Percentiles rank a stretch among this genome's conserved stretches.
Conservation (phyloP, 1,140 invertebrate genomes). For the Drosophila bocqueti region DNA sequence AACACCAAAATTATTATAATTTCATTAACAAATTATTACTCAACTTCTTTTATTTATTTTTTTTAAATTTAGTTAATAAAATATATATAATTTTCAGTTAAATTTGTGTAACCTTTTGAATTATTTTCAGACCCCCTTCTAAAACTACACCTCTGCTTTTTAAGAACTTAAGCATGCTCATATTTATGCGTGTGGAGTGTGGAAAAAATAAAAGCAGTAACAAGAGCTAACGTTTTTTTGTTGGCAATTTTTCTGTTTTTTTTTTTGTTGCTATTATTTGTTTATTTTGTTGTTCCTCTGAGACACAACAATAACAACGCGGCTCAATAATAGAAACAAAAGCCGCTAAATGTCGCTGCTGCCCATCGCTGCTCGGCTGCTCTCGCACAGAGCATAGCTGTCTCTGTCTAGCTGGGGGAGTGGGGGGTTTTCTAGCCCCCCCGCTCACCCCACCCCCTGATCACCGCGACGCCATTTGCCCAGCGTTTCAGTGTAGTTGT, state of each 20-base stretch:
- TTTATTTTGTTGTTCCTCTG: conserved; percentile 37
- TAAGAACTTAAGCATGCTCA: conserved; percentile 21
- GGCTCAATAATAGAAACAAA: conserved; percentile 58
- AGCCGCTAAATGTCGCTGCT: conserved; percentile 40
- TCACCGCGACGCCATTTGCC: conserved; percentile 75
- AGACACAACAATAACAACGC: conserved; percentile 20
- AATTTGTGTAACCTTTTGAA: not conserved
- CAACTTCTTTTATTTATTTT: too few species aligned
- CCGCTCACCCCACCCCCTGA: conserved; percentile 21
- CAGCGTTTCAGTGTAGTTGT: conserved; percentile 48
- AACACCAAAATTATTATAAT: not conserved
- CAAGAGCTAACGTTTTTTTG: conserved; percentile 36
- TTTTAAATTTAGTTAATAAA: too few species aligned
- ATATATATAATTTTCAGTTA: too few species aligned
- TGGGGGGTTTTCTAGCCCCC: not conserved
- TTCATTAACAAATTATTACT: too few species aligned
- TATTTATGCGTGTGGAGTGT: conserved; percentile 48
- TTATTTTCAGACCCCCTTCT: not conserved
- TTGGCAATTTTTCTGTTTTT: conserved; percentile 4
- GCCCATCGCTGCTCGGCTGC: conserved; percentile 12
- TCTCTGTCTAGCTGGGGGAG: not conserved
- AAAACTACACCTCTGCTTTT: not conserved
- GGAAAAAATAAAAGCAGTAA: conserved; percentile 46
- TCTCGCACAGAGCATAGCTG: conserved; percentile 10
- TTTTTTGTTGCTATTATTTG: conserved; percentile 16